Conservation (phyloP, 2,888 invertebrate species). For the Limenitis camilla region DNA sequence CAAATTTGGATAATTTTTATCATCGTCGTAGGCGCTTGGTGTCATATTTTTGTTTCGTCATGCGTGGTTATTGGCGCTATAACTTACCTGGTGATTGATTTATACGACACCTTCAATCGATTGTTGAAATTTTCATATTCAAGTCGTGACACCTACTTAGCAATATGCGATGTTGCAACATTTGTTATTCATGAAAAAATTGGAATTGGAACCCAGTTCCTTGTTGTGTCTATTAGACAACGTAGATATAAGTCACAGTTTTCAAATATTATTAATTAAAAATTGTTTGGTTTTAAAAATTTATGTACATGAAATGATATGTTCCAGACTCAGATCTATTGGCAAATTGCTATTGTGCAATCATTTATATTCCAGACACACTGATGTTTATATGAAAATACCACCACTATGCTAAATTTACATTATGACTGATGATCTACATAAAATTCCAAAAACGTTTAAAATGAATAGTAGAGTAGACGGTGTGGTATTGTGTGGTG, state of each 20-base stretch:
- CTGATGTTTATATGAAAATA: too few species aligned
- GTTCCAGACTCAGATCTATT: too few species aligned
- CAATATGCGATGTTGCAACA: background rate
- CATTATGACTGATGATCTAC: background rate
- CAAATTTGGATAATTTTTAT: background rate
- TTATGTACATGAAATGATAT: too few species aligned
- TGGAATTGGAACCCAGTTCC: too few species aligned
- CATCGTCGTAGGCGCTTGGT: background rate
- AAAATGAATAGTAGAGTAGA: conserved; percentile 2
- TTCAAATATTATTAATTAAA: too few species aligned
- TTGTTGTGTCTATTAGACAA: background rate
- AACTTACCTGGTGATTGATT: conserved; percentile 2
- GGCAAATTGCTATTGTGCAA: too few species aligned
- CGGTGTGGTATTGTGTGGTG: conserved; percentile 1
- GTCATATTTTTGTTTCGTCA: conserved; percentile 12
- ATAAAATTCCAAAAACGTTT: conserved; percentile 9
- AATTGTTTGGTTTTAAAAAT: too few species aligned
- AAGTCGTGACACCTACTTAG: background rate
- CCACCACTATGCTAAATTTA: background rate
- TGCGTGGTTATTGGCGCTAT: conserved; percentile 11
- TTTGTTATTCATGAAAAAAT: too few species aligned
- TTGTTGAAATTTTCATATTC: conserved; percentile 3
- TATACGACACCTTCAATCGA: background rate
- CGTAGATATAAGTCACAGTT: too few species aligned
- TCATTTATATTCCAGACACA: too few species aligned